Evolutionary conservation across 2,797 vertebrate species (phyloP).

Genomic region (Malurus leucopterus): DNA sequence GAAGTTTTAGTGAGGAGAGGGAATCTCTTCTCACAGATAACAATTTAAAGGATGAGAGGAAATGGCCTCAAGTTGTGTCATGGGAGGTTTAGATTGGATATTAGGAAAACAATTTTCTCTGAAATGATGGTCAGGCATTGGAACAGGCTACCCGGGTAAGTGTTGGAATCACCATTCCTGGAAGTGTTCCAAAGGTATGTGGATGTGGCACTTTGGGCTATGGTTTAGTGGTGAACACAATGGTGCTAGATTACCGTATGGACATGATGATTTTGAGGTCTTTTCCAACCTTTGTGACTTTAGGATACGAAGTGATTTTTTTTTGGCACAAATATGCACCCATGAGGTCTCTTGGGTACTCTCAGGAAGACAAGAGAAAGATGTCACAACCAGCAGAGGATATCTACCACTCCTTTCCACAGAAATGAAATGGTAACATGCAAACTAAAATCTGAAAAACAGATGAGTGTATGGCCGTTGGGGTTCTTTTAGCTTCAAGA

Average conservation of each 20-base stretch:
- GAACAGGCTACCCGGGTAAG: not conserved
- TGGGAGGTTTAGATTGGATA: not conserved
- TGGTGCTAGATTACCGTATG: fast-evolving
- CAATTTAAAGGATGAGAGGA: not conserved
- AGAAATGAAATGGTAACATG: not conserved
- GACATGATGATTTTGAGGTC: not conserved
- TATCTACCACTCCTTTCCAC: not conserved
- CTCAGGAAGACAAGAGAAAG: not conserved
- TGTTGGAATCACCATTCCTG: not conserved
- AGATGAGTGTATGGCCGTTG: not conserved
- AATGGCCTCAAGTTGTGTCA: not conserved
- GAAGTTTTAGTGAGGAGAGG: not conserved
- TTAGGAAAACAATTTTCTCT: not conserved
- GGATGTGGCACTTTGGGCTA: not conserved
- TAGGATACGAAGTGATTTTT: not conserved
- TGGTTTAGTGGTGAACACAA: not conserved
- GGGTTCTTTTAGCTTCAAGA: not conserved
- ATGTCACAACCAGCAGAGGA: not conserved
- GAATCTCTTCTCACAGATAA: not conserved
- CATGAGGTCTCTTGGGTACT: not conserved
- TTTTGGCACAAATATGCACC: not conserved
- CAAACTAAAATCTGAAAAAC: not conserved
- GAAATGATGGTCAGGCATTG: not conserved
- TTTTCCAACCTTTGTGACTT: fast-evolving
- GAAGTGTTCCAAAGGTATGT: not conserved